phyloP scores from a whole-genome alignment of 1,140 invertebrate species.

The Anastrepha ludens region DNA sequence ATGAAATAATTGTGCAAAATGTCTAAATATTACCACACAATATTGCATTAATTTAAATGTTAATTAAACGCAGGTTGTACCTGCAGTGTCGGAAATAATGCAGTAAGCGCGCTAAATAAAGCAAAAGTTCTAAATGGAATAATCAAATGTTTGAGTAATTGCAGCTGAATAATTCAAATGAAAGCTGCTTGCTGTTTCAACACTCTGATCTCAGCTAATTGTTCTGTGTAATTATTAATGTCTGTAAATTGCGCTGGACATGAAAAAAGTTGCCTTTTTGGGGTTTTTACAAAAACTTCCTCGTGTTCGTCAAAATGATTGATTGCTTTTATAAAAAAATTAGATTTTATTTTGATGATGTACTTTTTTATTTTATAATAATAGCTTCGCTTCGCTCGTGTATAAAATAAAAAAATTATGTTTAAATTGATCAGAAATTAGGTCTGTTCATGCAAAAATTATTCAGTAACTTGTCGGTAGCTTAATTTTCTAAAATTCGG shows the following conservation, averaged over 20 bases:
- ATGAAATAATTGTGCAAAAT: not conserved
- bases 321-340: not conserved
- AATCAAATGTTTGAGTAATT: not conserved
- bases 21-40: not conserved
- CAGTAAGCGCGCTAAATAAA: not conserved
- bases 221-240: not conserved
- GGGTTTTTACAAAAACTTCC: not conserved
- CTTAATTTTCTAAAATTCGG: too few species aligned
- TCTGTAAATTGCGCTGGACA: too few species aligned
- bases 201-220: slow-evolving; percentile 18
- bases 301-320: not conserved
- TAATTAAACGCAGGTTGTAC: not conserved
- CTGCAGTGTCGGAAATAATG: not conserved
- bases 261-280: not conserved
- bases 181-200: not conserved
- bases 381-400: too few species aligned
- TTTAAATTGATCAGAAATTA: too few species aligned
- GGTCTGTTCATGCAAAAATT: too few species aligned
- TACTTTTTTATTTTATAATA: too few species aligned
- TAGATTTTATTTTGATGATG: too few species aligned
- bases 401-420: too few species aligned
- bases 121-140: not conserved
- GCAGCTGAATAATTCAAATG: not conserved
- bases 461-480: too few species aligned
- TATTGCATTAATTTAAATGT: not conserved